Base-by-base conservation (phyloP, 2,888 invertebrate species). In the Drepana falcataria region DNA sequence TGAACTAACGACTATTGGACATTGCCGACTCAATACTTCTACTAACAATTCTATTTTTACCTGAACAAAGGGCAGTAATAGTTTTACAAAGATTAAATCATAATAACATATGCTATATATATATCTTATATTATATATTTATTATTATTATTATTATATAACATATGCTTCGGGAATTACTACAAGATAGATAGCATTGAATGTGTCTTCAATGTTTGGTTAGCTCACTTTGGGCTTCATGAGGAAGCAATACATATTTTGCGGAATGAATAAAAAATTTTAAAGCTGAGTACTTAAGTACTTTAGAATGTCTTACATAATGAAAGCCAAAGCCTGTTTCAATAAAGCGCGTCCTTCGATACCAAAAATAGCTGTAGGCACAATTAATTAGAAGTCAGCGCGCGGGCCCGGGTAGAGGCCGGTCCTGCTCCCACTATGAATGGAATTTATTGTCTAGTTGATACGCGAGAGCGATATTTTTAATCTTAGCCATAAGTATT, bases 341-440 rank as follows among this genome's bases (percentile, higher is more conserved):
- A 77, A 74, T 68, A 61, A 59, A 53, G 56, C 59, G 66, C 66
- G 81, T 75, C 81, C 79, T 80, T 79, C 69, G 60, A 60, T 51
- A 59, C 74, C 72, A 68, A 73, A 79, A 80, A 83, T 83, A 81
- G 75, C 67, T 61, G 52, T 56, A 64, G 61, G 64, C 69, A 70
- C 75, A 76, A 83, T 83, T 83, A 83, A 83, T 83, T 81, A 82
- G 69, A 65, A 60, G 55, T 52, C 52, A 49, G 48, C 35, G 55
- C 60, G 48, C n/a, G 48, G 48, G 37, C 47, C 5, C 51, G 48
- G 5, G 34, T 48, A 34, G 51, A 35, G 41, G 33, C 61, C 55
- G 66, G 63, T 58, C 55, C 58, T 71, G 75, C 71, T 77, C 75
- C 69, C 67, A 59, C 69, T 69, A 71, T 77, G 68, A 77, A 68